Base-by-base conservation (phyloP, 2,113 vertebrate genomes). In the Anolis sagrei region DNA sequence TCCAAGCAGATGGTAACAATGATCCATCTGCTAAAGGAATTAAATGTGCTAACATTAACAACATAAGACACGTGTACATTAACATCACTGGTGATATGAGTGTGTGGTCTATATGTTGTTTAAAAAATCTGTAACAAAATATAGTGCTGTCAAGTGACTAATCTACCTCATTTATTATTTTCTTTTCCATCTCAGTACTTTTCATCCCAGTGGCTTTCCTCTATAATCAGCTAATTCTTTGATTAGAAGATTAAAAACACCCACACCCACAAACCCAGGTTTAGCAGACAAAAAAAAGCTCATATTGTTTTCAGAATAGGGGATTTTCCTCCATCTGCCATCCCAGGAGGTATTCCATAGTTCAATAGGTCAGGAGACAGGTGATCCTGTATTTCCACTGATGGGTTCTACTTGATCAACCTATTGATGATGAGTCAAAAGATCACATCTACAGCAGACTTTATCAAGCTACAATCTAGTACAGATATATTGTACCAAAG, bases 151-250 rank as follows among this genome's bases (percentile, higher is more conserved):
- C 90, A 92, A 92, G 88, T 69, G 82, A 77, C 5, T 51, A 62
- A 87, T 83, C 85, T 86, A 80, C 83, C 78, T 89, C 61, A 7
- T 48, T 92, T 76, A 87, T 92, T 76, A 87, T 68, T 51, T 73
- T 80, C 88, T 83, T 81, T 68, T 93, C 84, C 82, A 25, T 80
- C 51, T 51, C 73, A 86, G 82, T 27, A 36, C 32, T 87, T 92
- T 90, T 66, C 23, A 79, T 79, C 87, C 79, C 58, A 77, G 73
- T 21, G 44, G 86, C 8, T 80, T 93, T 69, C 90, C 94, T 94
- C 94, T 90, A 95, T 92, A 89, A 49, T 93, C 72, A 13, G 54
- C 66, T 89, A 92, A 92, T 84, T 88, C 79, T 75, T 91, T 88
- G 76, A 88, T 85, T 87, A 87, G 79, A 72, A 84, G 86, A 92